Evolutionary conservation across 2,888 invertebrate genomes (phyloP), one percentile per base, ranked within the genome.

Genomic region (Pheosia tremula): DNA sequence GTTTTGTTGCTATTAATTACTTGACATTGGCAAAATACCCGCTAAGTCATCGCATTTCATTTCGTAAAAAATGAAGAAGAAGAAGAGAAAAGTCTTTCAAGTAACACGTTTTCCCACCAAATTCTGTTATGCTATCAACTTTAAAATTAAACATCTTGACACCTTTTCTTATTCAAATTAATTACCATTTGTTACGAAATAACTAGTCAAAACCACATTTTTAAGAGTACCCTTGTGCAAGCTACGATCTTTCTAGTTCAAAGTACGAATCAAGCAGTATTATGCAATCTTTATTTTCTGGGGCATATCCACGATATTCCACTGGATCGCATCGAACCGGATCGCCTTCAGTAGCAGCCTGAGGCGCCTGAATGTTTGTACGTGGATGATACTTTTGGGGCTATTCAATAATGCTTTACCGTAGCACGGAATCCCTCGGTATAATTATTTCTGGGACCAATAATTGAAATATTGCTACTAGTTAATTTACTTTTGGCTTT

Each of bases 321-420:
- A 79, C 81, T 79, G 77, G 64, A 68, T 70, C 76, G 72, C 78
- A 72, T 72, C 72, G 69, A 77, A 84, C 81, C 78, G 77, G 87
- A 67, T 85, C 66, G 82, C 90, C 91, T 91, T 91, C 90, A 80
- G 75, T 67, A 69, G 71, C 78, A 78, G 86, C 90, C 87, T 72
- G 82, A 74, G 87, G 91, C 89, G 85, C 78, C 82, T 79, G 81
- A 84, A 86, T 86, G 80, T 80, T 82, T 82, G 80, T 81, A 77
- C 81, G 66, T 73, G 79, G 84, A 84, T 81, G 81, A 80, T 77
- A 78, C 84, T 76, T 75, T 71, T 70, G 71, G 83, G 87, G 79
- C 69, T 76, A 87, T 88, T 90, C 89, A 75, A 79, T 80, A 84
- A 70, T 69, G 64, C 63, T 76, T 77, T 63, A 66, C 67, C 69